Conservation (phyloP, 1,140 invertebrate species). For the Dendrolimus punctatus region DNA sequence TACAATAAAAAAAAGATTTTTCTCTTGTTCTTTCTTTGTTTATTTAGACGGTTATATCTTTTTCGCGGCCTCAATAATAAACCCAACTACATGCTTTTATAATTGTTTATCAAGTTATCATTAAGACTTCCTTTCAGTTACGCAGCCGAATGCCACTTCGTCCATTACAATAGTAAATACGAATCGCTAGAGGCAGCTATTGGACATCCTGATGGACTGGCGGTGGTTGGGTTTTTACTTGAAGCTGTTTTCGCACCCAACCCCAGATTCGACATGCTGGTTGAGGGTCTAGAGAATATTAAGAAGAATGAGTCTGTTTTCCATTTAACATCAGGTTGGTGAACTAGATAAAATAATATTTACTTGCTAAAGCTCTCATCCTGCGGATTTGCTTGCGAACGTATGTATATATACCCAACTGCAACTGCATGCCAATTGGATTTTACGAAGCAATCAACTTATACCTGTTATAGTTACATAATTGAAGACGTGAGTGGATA, state of each 20-base stretch:
- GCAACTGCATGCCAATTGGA: too few relatives aligned
- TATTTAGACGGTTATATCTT: too few relatives aligned
- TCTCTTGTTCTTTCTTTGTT: too few relatives aligned
- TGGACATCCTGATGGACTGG: slow-evolving; percentile 82
- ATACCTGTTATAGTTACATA: too few relatives aligned
- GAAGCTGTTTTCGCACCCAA: slow-evolving; percentile 68
- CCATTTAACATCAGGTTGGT: slow-evolving; percentile 41
- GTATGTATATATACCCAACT: too few relatives aligned
- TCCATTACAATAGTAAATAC: slow-evolving; percentile 86
- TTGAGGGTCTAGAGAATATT: slow-evolving; percentile 50
- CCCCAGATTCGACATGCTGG: slow-evolving; percentile 54
- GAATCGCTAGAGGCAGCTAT: slow-evolving; percentile 77
- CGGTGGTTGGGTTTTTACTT: slow-evolving; percentile 83
- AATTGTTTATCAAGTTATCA: too few relatives aligned
- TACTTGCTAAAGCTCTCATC: not conserved
- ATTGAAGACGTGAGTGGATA: too few relatives aligned
- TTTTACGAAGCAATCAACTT: too few relatives aligned
- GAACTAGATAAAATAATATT: not conserved
- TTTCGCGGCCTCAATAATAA: too few relatives aligned
- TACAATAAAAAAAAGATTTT: too few relatives aligned
- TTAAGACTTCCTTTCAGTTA: slow-evolving; percentile 59
- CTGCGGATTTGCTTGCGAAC: too few relatives aligned
- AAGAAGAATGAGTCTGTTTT: slow-evolving; percentile 43
- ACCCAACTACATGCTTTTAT: too few relatives aligned
- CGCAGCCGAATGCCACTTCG: slow-evolving; percentile 84